Base-by-base conservation (phyloP, 2,888 invertebrate genomes). In the Calliopum simillimum region DNA sequence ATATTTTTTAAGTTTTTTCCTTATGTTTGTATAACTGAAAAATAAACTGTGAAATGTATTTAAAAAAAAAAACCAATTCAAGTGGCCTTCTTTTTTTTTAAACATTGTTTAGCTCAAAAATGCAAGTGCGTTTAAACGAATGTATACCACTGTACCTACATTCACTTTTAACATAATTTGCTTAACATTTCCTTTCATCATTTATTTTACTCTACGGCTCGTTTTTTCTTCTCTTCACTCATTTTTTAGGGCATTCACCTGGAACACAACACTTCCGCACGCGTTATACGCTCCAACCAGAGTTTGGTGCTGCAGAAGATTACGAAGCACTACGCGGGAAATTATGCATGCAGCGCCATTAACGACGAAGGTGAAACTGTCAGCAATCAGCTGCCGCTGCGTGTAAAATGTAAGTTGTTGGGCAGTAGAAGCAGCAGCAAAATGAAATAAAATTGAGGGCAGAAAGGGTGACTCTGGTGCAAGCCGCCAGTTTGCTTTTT, bases 221-320 rank as follows among this genome's bases (percentile, higher is more conserved):
- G 56, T 13, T 5, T 19, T 59, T 66, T 51, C 47, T 63, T 61
- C n/a, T 49, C 21, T 53, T 59, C 62, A 46, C 25, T 33, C 8
- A 33, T 33, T 33, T 64, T 58, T 5, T 89, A 95, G 95, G 94
- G 93, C 74, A 89, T 91, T 66, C 88, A 92, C 74, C 87, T 96
- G 79, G 93, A 92, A 78, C 95, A 96, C 88, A 96, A 96, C 87
- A 92, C 93, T 79, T 92, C 94, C 59, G 94, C 95, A 68, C 90
- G 95, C 75, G 93, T 96, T 79, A 94, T 96, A 83, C 92, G 94
- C 86, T 95, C 95, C 86, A 96, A 96, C 89, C 95, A 96, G 87
- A 95, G 95, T 84, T 89, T 96, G 77, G 96, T 96, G 74, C 90
- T 96, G 82, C 96, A 96, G 87, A 93, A 93, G 87, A 95, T 96